Evolutionary conservation across 2,888 invertebrate species (phyloP).

Genomic region (Himalopsyche japonica): DNA sequence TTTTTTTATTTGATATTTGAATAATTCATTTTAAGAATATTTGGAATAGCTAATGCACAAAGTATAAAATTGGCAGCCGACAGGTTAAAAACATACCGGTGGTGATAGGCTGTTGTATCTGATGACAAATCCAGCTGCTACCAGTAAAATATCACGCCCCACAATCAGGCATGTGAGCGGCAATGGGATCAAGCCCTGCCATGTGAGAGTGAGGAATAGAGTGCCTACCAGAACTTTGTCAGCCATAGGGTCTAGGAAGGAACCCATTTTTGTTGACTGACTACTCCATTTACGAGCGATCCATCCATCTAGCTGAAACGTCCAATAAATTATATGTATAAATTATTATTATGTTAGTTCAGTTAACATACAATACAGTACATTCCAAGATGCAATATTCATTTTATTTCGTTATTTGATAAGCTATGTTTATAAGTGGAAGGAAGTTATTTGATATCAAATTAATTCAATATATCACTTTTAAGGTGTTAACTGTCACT

Average conservation of each 20-base stretch:
- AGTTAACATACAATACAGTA: not conserved
- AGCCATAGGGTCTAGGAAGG: slow-evolving; percentile 94
- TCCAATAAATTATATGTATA: not conserved
- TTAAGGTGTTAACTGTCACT: too few species aligned
- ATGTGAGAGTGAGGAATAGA: slow-evolving; percentile 84
- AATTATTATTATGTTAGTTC: not conserved
- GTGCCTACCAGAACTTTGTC: slow-evolving; percentile 93
- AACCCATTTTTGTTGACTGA: slow-evolving; percentile 91
- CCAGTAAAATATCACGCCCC: slow-evolving; percentile 78
- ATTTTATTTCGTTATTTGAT: too few species aligned
- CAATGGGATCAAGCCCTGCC: slow-evolving; percentile 82
- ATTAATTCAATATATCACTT: too few species aligned
- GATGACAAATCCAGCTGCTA: slow-evolving; percentile 85
- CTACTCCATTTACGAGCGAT: slow-evolving; percentile 91
- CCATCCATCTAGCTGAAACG: slow-evolving; percentile 85
- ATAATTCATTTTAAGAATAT: too few species aligned
- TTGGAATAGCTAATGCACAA: too few species aligned
- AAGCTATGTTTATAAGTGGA: too few species aligned
- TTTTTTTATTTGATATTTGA: too few species aligned
- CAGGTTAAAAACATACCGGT: slow-evolving; percentile 63
- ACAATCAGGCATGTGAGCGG: slow-evolving; percentile 81
- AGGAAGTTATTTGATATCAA: too few species aligned
- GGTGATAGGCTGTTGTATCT: slow-evolving; percentile 87
- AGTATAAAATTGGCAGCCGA: too few species aligned
- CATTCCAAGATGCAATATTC: too few species aligned